Conservation (phyloP, 2,113 vertebrate species). For the Panthera tigris region DNA sequence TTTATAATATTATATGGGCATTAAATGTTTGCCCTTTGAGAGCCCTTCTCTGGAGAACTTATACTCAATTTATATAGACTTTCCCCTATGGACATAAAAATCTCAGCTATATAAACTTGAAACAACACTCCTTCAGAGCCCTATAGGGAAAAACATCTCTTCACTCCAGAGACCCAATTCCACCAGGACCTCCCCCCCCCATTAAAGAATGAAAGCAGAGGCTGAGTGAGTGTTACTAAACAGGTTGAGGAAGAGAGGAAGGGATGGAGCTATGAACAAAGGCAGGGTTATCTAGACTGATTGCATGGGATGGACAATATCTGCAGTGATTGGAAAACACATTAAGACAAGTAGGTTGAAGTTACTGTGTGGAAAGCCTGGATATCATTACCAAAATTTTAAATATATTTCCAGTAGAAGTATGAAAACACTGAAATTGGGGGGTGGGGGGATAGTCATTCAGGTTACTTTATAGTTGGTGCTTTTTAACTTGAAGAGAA, state of each 20-base stretch:
- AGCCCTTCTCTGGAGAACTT: slow-evolving; percentile 24
- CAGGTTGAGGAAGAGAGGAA: not conserved
- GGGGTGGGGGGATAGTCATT: not conserved
- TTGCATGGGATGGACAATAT: not conserved
- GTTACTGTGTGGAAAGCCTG: not conserved
- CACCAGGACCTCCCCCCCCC: not conserved
- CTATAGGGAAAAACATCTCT: slow-evolving; percentile 16
- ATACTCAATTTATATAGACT: not conserved
- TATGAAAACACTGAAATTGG: not conserved
- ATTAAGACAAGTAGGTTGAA: not conserved
- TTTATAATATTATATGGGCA: not conserved
- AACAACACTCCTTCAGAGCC: not conserved
- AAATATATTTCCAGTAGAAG: not conserved
- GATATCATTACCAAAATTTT: not conserved
- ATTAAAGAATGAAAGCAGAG: not conserved
- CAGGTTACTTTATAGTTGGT: not conserved
- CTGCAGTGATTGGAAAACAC: not conserved
- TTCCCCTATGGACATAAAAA: not conserved
- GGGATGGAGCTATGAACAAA: not conserved
- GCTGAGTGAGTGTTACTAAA: not conserved
- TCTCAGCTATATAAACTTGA: not conserved
- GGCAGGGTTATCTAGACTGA: not conserved
- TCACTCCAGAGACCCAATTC: slow-evolving; percentile 48
- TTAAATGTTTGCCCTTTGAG: not conserved
- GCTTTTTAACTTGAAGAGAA: slow-evolving; percentile 4